Percentiles rank a stretch among this genome's conserved stretches.
These are phyloP conservation scores for Drosophila hydei DNA, from an alignment of 1,140 invertebrate species.

Conservation along the genomic window DNA sequence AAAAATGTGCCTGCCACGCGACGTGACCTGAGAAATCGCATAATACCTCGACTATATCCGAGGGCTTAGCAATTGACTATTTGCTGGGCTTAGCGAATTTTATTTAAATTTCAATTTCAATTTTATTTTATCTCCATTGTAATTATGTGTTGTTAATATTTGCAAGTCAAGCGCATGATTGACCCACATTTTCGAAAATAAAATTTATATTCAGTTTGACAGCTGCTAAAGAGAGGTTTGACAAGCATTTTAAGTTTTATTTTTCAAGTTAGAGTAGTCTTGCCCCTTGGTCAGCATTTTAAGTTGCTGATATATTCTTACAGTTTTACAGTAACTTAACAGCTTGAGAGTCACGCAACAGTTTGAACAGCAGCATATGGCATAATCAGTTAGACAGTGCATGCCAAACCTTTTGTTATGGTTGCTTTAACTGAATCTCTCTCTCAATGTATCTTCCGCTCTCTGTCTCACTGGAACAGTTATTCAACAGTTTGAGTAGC, in stretches of 20 bases:
- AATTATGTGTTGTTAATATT: conserved; percentile 59
- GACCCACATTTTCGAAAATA: conserved; percentile 49
- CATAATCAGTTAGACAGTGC: background rate
- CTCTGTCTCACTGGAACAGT: background rate
- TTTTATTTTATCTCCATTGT: conserved; percentile 18
- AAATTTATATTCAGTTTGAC: background rate
- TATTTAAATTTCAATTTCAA: conserved; percentile 53
- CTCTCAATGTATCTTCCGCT: background rate
- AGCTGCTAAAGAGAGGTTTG: conserved; percentile 12
- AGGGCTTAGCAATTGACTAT: conserved; percentile 49
- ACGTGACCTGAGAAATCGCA: conserved; percentile 70
- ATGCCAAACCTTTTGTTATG: too few species aligned
- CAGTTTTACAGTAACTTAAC: background rate
- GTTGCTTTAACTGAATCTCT: background rate
- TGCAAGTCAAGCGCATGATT: conserved; percentile 75
- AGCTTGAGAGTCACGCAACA: background rate
- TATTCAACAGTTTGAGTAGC: conserved; percentile 10
- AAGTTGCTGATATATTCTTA: too few species aligned
- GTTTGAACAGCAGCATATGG: background rate
- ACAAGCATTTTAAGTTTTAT: background rate
- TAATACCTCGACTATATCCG: conserved; percentile 54
- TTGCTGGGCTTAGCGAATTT: conserved; percentile 46
- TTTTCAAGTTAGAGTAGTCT: too few species aligned
- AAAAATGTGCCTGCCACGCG: conserved; percentile 77
- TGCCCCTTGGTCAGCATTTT: too few species aligned